These are phyloP conservation scores for Engystomops pustulosus DNA, from an alignment of 2,113 vertebrate species.

Conservation along the genomic window DNA sequence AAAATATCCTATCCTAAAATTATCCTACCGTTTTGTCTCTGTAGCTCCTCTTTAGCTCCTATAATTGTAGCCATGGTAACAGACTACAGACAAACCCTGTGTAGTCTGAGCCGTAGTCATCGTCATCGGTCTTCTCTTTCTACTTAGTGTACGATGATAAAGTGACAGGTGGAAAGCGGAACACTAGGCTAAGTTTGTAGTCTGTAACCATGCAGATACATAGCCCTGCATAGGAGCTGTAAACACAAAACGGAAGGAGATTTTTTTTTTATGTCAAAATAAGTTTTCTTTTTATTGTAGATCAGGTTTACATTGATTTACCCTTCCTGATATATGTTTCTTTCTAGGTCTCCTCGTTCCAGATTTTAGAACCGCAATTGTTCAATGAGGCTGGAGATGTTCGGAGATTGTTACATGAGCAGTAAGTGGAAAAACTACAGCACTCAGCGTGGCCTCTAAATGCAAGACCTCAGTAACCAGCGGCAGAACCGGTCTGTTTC, in stretches of 20 bases:
- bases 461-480: conserved; percentile 41
- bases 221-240: too few species aligned
- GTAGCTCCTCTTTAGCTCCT: too few species aligned
- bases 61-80: too few species aligned
- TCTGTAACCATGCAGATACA: neutral
- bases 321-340: neutral
- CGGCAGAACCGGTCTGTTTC: neutral
- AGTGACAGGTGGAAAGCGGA: neutral
- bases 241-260: neutral
- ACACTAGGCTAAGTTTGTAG: neutral
- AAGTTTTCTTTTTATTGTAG: neutral
- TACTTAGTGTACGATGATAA: too few species aligned
- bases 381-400: conserved; percentile 23
- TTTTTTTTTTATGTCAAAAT: too few species aligned
- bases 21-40: too few species aligned
- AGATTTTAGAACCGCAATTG: conserved; percentile 31
- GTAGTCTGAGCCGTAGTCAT: too few species aligned
- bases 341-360: too few species aligned
- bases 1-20: too few species aligned
- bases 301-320: neutral
- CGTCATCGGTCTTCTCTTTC: too few species aligned
- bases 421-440: conserved; percentile 33
- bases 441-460: neutral
- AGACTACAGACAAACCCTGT: too few species aligned
- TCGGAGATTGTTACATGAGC: conserved; percentile 28